Percentiles rank a stretch among this genome's conserved stretches.
These are phyloP conservation scores for Chitala chitala DNA, from an alignment of 2,113 vertebrate species.

Conservation along the genomic window DNA sequence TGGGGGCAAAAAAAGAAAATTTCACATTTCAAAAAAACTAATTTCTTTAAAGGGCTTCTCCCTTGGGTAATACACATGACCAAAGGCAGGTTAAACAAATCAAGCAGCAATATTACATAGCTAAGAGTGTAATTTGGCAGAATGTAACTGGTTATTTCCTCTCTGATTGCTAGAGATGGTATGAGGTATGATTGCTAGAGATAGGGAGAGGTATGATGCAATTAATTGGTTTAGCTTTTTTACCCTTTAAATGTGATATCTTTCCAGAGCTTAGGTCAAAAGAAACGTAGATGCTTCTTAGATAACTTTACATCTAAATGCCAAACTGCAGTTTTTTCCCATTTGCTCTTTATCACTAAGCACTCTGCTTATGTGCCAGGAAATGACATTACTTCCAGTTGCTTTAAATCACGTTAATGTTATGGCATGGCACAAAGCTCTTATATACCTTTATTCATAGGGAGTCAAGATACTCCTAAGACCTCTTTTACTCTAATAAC, in stretches of 20 bases:
- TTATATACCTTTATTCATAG: conserved; percentile 32
- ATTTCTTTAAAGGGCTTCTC: neutral
- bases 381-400: conserved; percentile 47
- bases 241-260: conserved; percentile 10
- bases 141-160: conserved; percentile 7
- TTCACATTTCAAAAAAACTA: too few species aligned
- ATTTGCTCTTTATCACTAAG: conserved; percentile 34
- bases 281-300: conserved; percentile 29
- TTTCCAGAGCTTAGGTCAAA: conserved; percentile 29
- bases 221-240: conserved; percentile 6
- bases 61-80: neutral
- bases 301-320: conserved; percentile 25
- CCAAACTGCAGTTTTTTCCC: conserved; percentile 31
- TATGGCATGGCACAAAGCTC: conserved; percentile 34
- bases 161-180: neutral
- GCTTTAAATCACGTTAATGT: conserved; percentile 45
- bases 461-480: conserved; percentile 26
- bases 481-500: conserved; percentile 20
- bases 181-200: conserved; percentile 17
- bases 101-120: neutral
- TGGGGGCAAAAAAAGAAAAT: too few species aligned
- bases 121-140: neutral
- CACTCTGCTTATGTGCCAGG: conserved; percentile 36
- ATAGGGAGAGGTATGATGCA: too few species aligned
- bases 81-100: too few species aligned